Percentiles rank a stretch among this genome's conserved stretches.
phyloP scores from a whole-genome alignment of 1,140 invertebrate genomes.

The Hypothenemus hampei region DNA sequence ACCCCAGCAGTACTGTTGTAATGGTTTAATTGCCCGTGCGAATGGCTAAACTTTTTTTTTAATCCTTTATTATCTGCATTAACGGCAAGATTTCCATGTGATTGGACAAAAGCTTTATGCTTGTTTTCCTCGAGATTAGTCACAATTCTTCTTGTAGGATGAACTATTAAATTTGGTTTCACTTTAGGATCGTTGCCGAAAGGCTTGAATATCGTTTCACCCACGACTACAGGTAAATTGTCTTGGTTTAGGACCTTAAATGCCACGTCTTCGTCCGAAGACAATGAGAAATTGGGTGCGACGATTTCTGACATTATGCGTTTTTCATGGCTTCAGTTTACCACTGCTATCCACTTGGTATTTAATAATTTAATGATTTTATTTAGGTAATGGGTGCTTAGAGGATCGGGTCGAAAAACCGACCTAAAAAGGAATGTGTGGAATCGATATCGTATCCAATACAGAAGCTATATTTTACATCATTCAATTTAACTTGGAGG shows the following conservation, averaged over 20 bases:
- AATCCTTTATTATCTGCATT: constrained; percentile 24
- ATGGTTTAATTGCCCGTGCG: constrained; percentile 45
- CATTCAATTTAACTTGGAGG: no score
- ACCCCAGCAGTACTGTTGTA: constrained; percentile 34
- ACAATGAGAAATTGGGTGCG: constrained; percentile 40
- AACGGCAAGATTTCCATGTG: constrained; percentile 37
- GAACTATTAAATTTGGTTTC: constrained; percentile 51
- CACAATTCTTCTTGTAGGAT: constrained; percentile 45
- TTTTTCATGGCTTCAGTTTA: background rate
- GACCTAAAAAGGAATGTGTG: no score
- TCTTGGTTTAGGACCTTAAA: constrained; percentile 51
- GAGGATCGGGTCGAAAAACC: no score
- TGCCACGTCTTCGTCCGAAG: constrained; percentile 46
- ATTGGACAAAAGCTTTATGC: constrained; percentile 40
- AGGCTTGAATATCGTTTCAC: constrained; percentile 42
- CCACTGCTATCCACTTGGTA: background rate
- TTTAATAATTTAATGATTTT: background rate
- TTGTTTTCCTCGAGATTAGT: constrained; percentile 40
- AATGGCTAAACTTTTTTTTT: constrained; percentile 44
- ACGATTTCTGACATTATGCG: constrained; percentile 20
- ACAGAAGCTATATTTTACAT: no score
- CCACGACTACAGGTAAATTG: constrained; percentile 39
- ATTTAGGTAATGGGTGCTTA: background rate
- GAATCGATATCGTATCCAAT: no score
- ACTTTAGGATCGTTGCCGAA: constrained; percentile 40